Percentiles rank a stretch among this genome's conserved stretches.
Evolutionary conservation across 2,113 vertebrate species (phyloP).

Genomic region (Chionis minor): DNA sequence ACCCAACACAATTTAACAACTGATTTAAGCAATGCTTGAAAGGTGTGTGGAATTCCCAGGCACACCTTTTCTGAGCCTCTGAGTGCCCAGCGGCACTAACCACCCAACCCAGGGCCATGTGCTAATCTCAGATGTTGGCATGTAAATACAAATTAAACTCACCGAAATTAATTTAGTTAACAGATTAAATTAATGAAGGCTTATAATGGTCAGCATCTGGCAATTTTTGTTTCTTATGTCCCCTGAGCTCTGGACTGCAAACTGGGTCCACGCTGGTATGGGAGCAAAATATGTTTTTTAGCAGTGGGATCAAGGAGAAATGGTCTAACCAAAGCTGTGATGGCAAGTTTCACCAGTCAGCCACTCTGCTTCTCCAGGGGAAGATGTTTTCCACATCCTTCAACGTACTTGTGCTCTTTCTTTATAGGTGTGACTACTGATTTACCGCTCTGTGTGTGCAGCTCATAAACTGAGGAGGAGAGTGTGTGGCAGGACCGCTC

Average conservation of each 20-base stretch:
- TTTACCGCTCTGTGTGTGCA: background rate
- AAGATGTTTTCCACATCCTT: background rate
- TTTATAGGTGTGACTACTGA: background rate
- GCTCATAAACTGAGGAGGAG: rapidly evolving
- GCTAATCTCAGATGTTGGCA: background rate
- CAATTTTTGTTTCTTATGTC: background rate
- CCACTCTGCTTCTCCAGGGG: background rate
- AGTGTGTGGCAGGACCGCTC: rapidly evolving
- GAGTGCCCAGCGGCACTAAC: background rate
- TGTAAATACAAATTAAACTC: background rate
- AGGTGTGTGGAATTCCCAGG: background rate
- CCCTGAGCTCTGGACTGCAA: background rate
- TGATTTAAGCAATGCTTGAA: background rate
- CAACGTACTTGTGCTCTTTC: background rate
- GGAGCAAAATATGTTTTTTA: rapidly evolving
- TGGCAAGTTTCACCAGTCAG: background rate
- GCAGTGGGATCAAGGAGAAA: background rate
- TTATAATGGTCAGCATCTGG: background rate
- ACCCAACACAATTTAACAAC: background rate
- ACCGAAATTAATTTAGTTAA: background rate
- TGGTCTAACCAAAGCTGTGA: background rate
- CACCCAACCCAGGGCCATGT: background rate
- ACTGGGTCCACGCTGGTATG: background rate
- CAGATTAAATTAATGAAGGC: background rate
- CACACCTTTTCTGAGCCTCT: background rate